phyloP scores from a whole-genome alignment of 2,113 vertebrate genomes.

The Centropristis striata region DNA sequence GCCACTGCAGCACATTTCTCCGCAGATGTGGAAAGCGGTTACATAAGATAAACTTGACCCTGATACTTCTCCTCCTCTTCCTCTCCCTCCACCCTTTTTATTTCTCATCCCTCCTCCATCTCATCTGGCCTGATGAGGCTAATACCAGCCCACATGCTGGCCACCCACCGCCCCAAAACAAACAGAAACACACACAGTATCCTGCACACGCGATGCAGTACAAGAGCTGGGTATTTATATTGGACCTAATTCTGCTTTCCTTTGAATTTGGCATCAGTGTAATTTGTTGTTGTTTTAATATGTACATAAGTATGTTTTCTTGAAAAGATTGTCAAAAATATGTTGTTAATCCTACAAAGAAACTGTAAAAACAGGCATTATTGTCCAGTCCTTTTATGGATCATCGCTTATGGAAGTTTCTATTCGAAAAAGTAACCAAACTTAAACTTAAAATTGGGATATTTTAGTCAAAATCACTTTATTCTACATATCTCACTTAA shows the following conservation, averaged over 20 bases:
- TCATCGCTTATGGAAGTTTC: no score
- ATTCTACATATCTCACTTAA: no score
- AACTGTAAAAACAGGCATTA: no score
- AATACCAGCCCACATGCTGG: constrained; percentile 35
- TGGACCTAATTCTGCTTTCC: constrained; percentile 14
- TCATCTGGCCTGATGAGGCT: constrained; percentile 40
- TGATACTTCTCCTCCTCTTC: constrained; percentile 48
- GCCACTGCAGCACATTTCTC: constrained; percentile 32
- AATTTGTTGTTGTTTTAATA: background rate
- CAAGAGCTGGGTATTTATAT: constrained; percentile 32
- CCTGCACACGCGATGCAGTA: constrained; percentile 10
- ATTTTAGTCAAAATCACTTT: no score
- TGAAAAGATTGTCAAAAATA: no score
- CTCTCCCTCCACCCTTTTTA: constrained; percentile 26
- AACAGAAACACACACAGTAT: constrained; percentile 16
- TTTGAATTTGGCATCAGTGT: background rate
- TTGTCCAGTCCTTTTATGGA: no score
- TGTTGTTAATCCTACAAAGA: no score
- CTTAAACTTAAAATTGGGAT: no score
- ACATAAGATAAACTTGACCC: constrained; percentile 73
- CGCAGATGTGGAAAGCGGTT: constrained; percentile 65
- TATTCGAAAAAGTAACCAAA: no score
- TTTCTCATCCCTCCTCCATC: constrained; percentile 49
- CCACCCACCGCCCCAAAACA: constrained; percentile 36
- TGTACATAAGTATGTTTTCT: no score